Conservation (phyloP, 1,140 invertebrate species). For the Drosophila prosaltans region DNA sequence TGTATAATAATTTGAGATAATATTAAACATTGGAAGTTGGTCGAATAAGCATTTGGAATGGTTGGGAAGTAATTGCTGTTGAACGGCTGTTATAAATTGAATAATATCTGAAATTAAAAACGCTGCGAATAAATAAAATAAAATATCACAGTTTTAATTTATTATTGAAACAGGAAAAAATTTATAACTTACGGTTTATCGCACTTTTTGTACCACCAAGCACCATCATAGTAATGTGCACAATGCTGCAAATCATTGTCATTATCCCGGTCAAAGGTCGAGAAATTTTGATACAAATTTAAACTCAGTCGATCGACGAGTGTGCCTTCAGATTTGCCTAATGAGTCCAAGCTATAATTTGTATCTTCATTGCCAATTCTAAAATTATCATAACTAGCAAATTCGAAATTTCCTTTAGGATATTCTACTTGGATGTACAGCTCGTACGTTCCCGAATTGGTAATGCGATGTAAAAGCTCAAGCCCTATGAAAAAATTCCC, state of each 20-base stretch:
- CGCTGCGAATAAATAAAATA: too few species aligned
- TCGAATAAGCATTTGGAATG: constrained; percentile 31
- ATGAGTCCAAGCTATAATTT: constrained; percentile 8
- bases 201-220: constrained; percentile 36
- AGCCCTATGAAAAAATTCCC: constrained; percentile 86
- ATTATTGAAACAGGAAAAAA: not conserved
- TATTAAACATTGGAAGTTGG: constrained; percentile 9
- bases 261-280: constrained; percentile 43
- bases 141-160: too few species aligned
- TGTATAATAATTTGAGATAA: too few species aligned
- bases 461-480: constrained; percentile 84
- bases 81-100: too few species aligned
- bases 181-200: not conserved
- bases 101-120: too few species aligned
- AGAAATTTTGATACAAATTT: constrained; percentile 14
- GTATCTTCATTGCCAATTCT: constrained; percentile 28
- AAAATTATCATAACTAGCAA: constrained; percentile 46
- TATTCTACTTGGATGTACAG: constrained; percentile 13
- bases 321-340: constrained; percentile 31
- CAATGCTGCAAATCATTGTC: constrained; percentile 20
- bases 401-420: not conserved
- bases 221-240: constrained; percentile 15
- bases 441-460: constrained; percentile 18
- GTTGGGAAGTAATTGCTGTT: too few species aligned
- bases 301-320: too few species aligned